phyloP scores from a whole-genome alignment of 2,888 invertebrate genomes.

The Gymnoscelis rufifasciata region DNA sequence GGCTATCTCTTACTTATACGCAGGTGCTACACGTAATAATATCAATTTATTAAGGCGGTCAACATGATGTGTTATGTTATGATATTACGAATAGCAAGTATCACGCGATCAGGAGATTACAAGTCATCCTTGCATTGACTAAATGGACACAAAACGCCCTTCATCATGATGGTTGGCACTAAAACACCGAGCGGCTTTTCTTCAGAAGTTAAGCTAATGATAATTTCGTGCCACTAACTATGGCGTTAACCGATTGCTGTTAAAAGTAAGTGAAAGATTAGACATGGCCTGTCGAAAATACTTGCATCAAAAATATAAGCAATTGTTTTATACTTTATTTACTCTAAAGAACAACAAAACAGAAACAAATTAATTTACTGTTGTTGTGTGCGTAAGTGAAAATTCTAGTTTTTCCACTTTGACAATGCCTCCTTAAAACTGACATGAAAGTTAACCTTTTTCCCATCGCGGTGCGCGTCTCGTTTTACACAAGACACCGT shows the following conservation, averaged over 20 bases:
- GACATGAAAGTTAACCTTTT: conserved; percentile 59
- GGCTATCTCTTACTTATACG: too few relatives aligned
- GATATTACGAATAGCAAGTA: conserved; percentile 11
- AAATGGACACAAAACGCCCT: conserved; percentile 14
- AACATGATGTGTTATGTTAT: conserved; percentile 21
- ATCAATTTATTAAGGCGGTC: conserved; percentile 17
- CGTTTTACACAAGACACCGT: conserved; percentile 74
- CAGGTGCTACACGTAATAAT: too few relatives aligned
- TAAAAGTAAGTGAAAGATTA: neutral
- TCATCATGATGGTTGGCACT: neutral
- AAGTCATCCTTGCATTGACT: conserved; percentile 19
- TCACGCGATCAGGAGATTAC: conserved; percentile 27
- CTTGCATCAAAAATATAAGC: neutral
- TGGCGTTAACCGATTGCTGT: conserved; percentile 1
- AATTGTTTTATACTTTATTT: neutral
- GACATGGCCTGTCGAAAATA: neutral
- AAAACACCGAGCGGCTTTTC: conserved; percentile 6
- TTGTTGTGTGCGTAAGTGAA: neutral
- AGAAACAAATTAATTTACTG: neutral
- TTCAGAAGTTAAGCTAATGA: neutral
- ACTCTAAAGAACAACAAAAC: too few relatives aligned
- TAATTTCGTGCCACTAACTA: conserved; percentile 7
- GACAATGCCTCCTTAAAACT: conserved; percentile 30
- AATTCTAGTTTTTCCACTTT: conserved; percentile 32
- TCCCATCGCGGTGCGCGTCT: conserved; percentile 60